phyloP scores from a whole-genome alignment of 2,888 invertebrate species.

The Heliconius cydno region DNA sequence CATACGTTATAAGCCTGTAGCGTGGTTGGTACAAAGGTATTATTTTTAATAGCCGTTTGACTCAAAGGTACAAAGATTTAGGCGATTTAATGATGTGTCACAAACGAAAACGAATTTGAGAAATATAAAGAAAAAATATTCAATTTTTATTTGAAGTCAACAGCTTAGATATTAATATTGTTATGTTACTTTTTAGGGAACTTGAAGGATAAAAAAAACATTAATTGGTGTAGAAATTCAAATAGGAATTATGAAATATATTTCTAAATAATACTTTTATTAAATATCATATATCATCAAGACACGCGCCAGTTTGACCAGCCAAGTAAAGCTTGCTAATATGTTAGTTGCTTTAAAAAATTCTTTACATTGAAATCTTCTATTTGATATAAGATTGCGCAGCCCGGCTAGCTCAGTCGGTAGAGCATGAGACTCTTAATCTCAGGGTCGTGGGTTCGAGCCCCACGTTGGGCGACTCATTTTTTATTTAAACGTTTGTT shows the following conservation, averaged over 20 bases:
- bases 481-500: not conserved
- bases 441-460: conserved; percentile 87
- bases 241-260: no score
- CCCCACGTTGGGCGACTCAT: conserved; percentile 82
- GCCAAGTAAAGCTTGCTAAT: no score
- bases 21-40: not conserved
- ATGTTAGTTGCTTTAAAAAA: no score
- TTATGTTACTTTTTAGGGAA: not conserved
- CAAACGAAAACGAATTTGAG: not conserved
- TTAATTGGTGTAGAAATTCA: no score
- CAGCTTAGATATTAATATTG: not conserved
- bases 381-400: not conserved
- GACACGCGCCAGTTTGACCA: no score
- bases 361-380: not conserved
- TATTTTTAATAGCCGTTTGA: conserved; percentile 1
- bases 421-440: conserved; percentile 86
- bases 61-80: not conserved
- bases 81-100: conserved; percentile 3
- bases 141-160: not conserved
- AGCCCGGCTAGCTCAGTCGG: conserved; percentile 84
- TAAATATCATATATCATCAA: no score
- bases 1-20: not conserved
- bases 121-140: not conserved
- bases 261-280: no score
- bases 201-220: not conserved